Evolutionary conservation across 1,140 invertebrate species (phyloP).

Genomic region (Monochamus saltuarius): DNA sequence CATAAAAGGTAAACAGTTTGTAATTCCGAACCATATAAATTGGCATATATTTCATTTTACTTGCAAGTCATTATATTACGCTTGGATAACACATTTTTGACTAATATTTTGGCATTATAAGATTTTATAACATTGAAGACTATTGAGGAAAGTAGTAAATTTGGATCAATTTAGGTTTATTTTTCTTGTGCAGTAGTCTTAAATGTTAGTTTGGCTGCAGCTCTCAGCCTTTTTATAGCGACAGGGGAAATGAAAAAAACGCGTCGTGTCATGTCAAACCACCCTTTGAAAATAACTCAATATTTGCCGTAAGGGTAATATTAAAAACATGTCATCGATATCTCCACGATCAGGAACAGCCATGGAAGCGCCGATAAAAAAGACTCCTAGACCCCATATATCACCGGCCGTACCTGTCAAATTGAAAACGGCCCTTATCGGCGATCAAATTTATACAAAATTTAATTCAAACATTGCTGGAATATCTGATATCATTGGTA

Average conservation of each 20-base stretch:
- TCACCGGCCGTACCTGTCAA: slow-evolving; percentile 28
- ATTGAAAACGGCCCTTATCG: slow-evolving; percentile 34
- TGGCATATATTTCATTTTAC: too few relatives aligned
- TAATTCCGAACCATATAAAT: too few relatives aligned
- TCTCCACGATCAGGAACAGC: slow-evolving; percentile 7
- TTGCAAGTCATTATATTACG: too few relatives aligned
- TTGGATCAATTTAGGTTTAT: too few relatives aligned
- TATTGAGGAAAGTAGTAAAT: too few relatives aligned
- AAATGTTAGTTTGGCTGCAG: too few relatives aligned
- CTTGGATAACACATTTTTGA: too few relatives aligned
- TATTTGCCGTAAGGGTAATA: slow-evolving; percentile 7
- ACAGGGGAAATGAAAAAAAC: not conserved
- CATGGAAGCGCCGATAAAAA: slow-evolving; percentile 9
- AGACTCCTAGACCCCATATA: slow-evolving; percentile 24
- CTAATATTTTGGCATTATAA: too few relatives aligned
- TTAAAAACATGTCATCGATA: slow-evolving; percentile 18
- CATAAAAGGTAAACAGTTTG: too few relatives aligned
- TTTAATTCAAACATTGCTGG: slow-evolving; percentile 43
- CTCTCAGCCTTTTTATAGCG: not conserved
- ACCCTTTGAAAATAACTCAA: slow-evolving; percentile 3
- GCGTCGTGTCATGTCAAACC: not conserved
- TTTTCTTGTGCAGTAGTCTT: too few relatives aligned
- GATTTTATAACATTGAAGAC: too few relatives aligned
- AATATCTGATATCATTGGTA: slow-evolving; percentile 44
- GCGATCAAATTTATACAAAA: slow-evolving; percentile 45